phyloP scores from a whole-genome alignment of 2,113 vertebrate genomes.

The Lepus europaeus region DNA sequence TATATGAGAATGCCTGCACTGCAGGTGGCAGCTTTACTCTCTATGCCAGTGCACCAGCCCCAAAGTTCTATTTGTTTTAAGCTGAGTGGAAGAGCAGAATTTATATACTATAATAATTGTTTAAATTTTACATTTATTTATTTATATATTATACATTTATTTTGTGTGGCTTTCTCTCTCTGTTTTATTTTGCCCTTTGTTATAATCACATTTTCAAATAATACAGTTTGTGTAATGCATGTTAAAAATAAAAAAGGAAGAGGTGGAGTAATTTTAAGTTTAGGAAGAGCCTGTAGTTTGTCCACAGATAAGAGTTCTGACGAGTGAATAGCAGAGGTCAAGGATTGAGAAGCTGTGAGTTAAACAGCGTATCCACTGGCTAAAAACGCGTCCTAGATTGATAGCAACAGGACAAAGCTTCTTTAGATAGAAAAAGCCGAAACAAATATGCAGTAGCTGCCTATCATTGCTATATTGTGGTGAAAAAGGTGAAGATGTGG shows the following conservation, averaged over 20 bases:
- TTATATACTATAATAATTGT: background rate
- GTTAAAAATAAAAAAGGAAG: background rate
- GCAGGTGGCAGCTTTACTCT: no score
- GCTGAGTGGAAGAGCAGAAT: background rate
- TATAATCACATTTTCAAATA: background rate
- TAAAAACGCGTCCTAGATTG: background rate
- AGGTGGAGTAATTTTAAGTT: background rate
- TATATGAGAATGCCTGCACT: no score
- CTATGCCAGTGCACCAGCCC: no score
- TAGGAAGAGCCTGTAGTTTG: background rate
- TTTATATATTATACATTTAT: background rate
- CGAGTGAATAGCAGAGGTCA: background rate
- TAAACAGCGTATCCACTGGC: fast-evolving
- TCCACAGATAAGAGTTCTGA: background rate
- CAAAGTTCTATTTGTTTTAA: background rate
- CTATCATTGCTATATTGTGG: background rate
- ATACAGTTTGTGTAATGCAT: background rate
- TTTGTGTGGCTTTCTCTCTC: background rate
- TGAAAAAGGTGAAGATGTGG: background rate
- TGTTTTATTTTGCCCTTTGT: background rate
- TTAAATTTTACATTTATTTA: background rate
- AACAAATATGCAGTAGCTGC: background rate
- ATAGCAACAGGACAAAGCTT: background rate
- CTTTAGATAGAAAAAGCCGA: background rate
- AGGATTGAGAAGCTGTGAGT: background rate